Conservation (phyloP, 2,113 vertebrate species). For the Cyprinodon brontotheroides region DNA sequence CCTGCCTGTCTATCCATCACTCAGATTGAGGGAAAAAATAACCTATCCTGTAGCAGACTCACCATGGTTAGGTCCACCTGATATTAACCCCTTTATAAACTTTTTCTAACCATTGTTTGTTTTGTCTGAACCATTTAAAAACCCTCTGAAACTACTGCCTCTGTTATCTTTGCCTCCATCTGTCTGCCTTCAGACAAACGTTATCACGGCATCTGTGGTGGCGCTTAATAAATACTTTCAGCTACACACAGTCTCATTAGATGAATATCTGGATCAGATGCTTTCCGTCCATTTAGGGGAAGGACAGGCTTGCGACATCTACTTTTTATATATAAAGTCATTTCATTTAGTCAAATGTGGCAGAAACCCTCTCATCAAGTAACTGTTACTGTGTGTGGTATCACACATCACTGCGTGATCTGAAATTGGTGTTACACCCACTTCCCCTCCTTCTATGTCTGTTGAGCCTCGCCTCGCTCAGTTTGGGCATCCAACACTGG, state of each 20-base stretch:
- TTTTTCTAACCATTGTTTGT: constrained; percentile 19
- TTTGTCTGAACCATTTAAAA: not conserved
- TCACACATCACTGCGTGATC: constrained; percentile 21
- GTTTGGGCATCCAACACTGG: constrained; percentile 39
- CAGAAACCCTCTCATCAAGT: not conserved
- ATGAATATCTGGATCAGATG: constrained; percentile 28
- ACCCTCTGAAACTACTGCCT: constrained; percentile 25
- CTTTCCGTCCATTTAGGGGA: not conserved
- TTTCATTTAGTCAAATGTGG: not conserved
- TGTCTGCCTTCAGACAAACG: constrained; percentile 25
- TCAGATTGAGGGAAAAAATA: constrained; percentile 14
- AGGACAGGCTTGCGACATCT: not conserved
- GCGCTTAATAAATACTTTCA: constrained; percentile 58
- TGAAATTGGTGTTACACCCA: constrained; percentile 39
- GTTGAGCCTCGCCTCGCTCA: constrained; percentile 26
- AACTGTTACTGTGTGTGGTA: not conserved
- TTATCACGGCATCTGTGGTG: constrained; percentile 56
- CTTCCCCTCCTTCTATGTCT: constrained; percentile 8
- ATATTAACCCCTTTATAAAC: not conserved
- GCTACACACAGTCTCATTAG: constrained; percentile 35
- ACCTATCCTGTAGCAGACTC: not conserved
- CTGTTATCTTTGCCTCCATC: constrained; percentile 50
- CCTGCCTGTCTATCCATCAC: constrained; percentile 22
- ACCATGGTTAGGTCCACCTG: constrained; percentile 2
- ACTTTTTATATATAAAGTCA: not conserved